phyloP scores from a whole-genome alignment of 2,113 vertebrate species.

The Anhinga anhinga region DNA sequence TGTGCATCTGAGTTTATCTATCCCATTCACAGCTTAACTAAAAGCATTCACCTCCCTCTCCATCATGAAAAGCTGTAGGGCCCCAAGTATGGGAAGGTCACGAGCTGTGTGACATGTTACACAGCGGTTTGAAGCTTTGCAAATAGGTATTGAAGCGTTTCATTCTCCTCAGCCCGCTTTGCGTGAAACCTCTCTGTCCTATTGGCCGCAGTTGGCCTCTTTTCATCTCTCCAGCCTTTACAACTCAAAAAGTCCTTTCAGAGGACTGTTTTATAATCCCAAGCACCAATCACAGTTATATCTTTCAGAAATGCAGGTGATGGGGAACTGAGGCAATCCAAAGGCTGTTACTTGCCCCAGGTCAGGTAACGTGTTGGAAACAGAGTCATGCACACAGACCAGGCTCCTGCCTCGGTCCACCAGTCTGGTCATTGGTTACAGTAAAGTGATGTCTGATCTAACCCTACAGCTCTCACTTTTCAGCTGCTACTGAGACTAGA shows the following conservation, averaged over 20 bases:
- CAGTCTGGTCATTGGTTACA: background rate
- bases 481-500: background rate
- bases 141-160: background rate
- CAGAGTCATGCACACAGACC: background rate
- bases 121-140: background rate
- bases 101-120: background rate
- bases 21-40: background rate
- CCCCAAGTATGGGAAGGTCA: background rate
- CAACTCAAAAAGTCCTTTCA: background rate
- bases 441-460: background rate
- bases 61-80: background rate
- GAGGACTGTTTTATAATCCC: background rate
- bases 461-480: background rate
- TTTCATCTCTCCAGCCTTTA: background rate
- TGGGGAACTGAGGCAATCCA: background rate
- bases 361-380: background rate
- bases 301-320: background rate
- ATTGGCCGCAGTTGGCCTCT: background rate
- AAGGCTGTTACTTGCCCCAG: background rate
- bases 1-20: background rate
- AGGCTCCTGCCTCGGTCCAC: background rate
- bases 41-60: background rate
- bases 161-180: background rate
- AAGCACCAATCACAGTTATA: background rate
- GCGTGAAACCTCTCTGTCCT: background rate